These are phyloP conservation scores for Forficula auricularia DNA, from an alignment of 1,140 invertebrate genomes.

Conservation along the genomic window DNA sequence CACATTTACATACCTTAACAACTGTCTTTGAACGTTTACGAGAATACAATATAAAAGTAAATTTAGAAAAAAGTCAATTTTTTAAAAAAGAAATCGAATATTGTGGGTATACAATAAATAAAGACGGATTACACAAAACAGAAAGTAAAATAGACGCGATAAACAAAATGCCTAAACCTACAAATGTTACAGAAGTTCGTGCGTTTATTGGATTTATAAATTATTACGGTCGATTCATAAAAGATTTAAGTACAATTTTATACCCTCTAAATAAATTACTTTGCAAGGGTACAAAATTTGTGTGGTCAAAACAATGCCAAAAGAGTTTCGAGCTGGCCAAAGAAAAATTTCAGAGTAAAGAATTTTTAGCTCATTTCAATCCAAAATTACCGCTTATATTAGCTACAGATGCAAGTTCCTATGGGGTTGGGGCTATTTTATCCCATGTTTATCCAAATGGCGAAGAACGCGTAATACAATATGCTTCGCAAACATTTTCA, in stretches of 20 bases:
- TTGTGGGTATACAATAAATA: conserved; percentile 20
- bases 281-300: conserved; percentile 9
- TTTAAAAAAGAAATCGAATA: conserved; percentile 17
- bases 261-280: conserved; percentile 19
- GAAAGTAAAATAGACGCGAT: conserved; percentile 23
- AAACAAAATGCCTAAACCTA: conserved; percentile 18
- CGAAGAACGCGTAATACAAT: conserved; percentile 24
- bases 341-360: conserved; percentile 13
- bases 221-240: conserved; percentile 24
- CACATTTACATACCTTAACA: conserved; percentile 15
- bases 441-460: conserved; percentile 16
- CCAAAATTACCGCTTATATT: conserved; percentile 29
- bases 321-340: conserved; percentile 18
- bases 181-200: conserved; percentile 19
- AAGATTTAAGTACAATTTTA: conserved; percentile 14
- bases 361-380: conserved; percentile 22
- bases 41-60: conserved; percentile 11
- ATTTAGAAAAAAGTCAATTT: conserved; percentile 18
- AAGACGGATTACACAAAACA: conserved; percentile 17
- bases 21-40: conserved; percentile 13
- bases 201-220: conserved; percentile 24
- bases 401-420: conserved; percentile 22
- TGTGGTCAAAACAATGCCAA: conserved; percentile 15
- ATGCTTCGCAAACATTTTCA: conserved; percentile 26
- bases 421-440: conserved; percentile 15